These are phyloP conservation scores for Lasioglossum malachurum DNA, from an alignment of 2,888 invertebrate species.

Conservation along the genomic window DNA sequence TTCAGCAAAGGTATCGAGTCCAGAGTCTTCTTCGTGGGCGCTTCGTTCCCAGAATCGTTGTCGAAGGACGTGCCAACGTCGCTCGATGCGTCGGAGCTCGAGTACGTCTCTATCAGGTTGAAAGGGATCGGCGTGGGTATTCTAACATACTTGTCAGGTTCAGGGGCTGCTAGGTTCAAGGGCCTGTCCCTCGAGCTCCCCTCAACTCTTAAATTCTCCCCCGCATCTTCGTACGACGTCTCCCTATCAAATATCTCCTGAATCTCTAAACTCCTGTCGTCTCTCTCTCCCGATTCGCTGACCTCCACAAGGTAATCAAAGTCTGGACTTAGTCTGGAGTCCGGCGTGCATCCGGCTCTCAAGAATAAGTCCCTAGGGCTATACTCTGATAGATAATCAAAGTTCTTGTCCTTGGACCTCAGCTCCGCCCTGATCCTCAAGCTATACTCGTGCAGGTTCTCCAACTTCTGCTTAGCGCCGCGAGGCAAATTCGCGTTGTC, in stretches of 20 bases:
- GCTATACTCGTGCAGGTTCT: slow-evolving; percentile 82
- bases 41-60: slow-evolving; percentile 80
- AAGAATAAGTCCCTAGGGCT: slow-evolving; percentile 72
- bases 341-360: slow-evolving; percentile 37
- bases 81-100: slow-evolving; percentile 73
- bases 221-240: slow-evolving; percentile 48
- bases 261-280: not conserved
- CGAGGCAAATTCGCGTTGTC: slow-evolving; percentile 70
- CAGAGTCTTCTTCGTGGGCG: slow-evolving; percentile 69
- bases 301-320: slow-evolving; percentile 52
- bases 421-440: slow-evolving; percentile 78
- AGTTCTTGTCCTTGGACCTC: slow-evolving; percentile 73
- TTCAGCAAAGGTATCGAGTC: slow-evolving; percentile 69
- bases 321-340: slow-evolving; percentile 63
- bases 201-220: slow-evolving; percentile 35
- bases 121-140: slow-evolving; percentile 80
- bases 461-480: slow-evolving; percentile 77
- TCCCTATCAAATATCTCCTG: slow-evolving; percentile 41
- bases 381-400: slow-evolving; percentile 77
- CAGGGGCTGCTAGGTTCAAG: slow-evolving; percentile 47
- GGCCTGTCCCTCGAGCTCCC: slow-evolving; percentile 54
- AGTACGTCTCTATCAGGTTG: slow-evolving; percentile 70
- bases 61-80: slow-evolving; percentile 75
- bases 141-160: slow-evolving; percentile 75
- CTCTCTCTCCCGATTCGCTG: slow-evolving; percentile 32